Percentiles rank a stretch among this genome's conserved stretches.
Conservation (phyloP, 2,797 vertebrate species). For the Poecilia gillii region DNA sequence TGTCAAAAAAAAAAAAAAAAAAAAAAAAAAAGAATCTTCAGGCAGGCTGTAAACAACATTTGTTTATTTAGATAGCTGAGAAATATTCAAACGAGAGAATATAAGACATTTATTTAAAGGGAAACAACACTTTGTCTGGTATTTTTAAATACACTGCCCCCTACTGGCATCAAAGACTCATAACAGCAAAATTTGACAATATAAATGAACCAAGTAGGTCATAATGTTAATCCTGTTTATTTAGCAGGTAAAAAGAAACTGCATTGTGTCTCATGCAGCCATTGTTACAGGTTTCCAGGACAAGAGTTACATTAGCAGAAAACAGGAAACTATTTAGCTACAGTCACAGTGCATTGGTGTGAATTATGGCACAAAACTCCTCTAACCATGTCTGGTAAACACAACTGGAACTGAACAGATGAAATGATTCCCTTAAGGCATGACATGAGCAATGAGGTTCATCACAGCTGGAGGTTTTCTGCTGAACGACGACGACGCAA, state of each 20-base stretch:
- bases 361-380: slow-evolving; percentile 54
- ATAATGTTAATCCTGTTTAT: not conserved
- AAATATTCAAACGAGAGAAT: slow-evolving; percentile 44
- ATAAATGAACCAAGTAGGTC: not conserved
- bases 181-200: not conserved
- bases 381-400: slow-evolving; percentile 17
- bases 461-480: slow-evolving; percentile 22
- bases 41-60: slow-evolving; percentile 44
- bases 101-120: not conserved
- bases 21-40: not conserved
- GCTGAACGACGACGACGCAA: slow-evolving; percentile 8
- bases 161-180: not conserved
- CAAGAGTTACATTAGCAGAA: not conserved
- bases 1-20: not conserved
- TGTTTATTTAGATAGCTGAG: slow-evolving; percentile 64
- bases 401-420: not conserved
- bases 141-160: not conserved
- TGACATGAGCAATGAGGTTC: slow-evolving; percentile 53
- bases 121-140: slow-evolving; percentile 2
- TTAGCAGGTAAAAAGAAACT: not conserved
- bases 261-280: not conserved
- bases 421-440: slow-evolving; percentile 52
- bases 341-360: slow-evolving; percentile 64
- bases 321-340: slow-evolving; percentile 30
- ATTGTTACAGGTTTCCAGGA: not conserved